Evolutionary conservation across 2,888 invertebrate species (phyloP), one percentile per base, ranked within the genome.

Genomic region (Apamea epomidion): DNA sequence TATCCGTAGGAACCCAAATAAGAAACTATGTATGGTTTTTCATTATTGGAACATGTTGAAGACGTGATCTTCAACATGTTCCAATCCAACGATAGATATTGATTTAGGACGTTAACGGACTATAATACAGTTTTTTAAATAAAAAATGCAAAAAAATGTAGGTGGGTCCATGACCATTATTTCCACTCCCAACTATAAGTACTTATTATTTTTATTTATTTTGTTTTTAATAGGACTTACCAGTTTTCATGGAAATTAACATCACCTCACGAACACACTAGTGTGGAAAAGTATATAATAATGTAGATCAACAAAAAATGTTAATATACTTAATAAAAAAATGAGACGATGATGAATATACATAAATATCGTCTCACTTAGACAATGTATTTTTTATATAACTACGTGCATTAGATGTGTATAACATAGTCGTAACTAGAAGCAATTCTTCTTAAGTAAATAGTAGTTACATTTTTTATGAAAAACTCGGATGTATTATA

Each of bases 331-430:
- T 32, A 18, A 32, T 16, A 67, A 29, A 14, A 65, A 67, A n/a
- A 54, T 29, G 2, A 29, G 4, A 25, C 7, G 16, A 25, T 10
- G 16, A 48, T 54, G 2, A 25, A 60, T 51, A 25, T 14, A 48
- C 37, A 21, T 42, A n/a, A 67, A 60, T 45, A 65, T 51, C 48
- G 2, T n/a, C 16, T 51, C 29, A 37, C 4, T 21, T 32, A 54
- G 29, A 69, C 58, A 54, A 62, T 60, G 6, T 54, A 42, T 37
- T 29, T 60, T 6, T 76, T 80, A 54, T 18, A 21, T 68, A 83
- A 81, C 62, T n/a, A 58, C 51, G 32, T 48, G 7, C 25, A 42
- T 75, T 51, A 18, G 0, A n/a, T 12, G 6, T 74, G 65, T 62
- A 25, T 12, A 29, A 76, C 18, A 48, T 62, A 37, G 2, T 58